Evolutionary conservation across 2,888 invertebrate species (phyloP).

Genomic region (Amblyjoppa proteus): DNA sequence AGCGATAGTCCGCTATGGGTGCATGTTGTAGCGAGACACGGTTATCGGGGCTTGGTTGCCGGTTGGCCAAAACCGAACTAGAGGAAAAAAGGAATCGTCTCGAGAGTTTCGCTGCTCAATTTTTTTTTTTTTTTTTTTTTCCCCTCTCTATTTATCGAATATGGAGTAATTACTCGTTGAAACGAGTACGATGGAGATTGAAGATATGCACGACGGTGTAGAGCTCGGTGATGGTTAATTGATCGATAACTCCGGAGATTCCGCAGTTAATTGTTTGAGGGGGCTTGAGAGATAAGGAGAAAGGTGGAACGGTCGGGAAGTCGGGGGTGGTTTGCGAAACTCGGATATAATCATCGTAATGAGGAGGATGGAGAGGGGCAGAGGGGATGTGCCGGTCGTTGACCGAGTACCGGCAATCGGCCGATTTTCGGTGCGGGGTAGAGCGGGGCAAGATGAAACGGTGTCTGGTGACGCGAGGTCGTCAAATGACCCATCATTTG

Average conservation of each 20-base stretch:
- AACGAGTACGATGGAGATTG: conserved; percentile 5
- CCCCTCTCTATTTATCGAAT: conserved; percentile 37
- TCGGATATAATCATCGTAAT: neutral
- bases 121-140: neutral
- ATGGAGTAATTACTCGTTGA: neutral
- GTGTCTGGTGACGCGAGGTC: too few species aligned
- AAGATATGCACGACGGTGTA: neutral
- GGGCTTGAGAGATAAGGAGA: conserved; percentile 1
- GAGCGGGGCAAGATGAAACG: too few species aligned
- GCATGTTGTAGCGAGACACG: neutral
- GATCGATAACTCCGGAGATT: conserved; percentile 36
- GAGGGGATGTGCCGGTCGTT: neutral
- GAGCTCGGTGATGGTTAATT: conserved; percentile 14
- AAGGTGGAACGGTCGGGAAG: neutral
- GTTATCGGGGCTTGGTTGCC: neutral
- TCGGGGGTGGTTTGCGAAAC: neutral
- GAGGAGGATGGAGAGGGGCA: neutral
- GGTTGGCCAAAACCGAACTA: conserved; percentile 2
- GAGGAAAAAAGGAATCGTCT: conserved; percentile 33
- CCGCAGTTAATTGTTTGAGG: neutral
- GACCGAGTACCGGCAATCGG: neutral
- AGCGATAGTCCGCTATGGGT: neutral
- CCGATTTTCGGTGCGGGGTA: neutral
- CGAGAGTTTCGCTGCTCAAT: conserved; percentile 14
- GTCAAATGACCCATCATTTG: too few species aligned